phyloP scores from a whole-genome alignment of 1,140 invertebrate genomes.

The Rhagoletis pomonella region DNA sequence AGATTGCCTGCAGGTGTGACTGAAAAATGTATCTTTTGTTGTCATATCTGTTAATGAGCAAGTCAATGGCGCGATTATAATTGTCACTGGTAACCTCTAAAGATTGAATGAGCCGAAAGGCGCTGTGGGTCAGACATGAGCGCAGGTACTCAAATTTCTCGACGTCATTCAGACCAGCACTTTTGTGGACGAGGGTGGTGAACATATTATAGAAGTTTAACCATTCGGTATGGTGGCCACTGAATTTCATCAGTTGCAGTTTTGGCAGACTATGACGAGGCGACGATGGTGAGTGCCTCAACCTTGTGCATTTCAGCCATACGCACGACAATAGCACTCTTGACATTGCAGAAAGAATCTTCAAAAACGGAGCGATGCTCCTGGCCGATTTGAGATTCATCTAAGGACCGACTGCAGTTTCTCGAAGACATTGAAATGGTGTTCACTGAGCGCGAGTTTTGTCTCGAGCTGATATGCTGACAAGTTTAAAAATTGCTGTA shows the following conservation, averaged over 20 bases:
- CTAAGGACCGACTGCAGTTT: no score
- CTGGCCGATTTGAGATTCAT: no score
- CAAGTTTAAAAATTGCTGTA: no score
- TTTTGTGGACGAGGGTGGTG: conserved; percentile 2
- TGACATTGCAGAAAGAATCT: no score
- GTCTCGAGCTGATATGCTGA: no score
- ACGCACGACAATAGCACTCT: background rate
- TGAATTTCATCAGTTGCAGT: conserved; percentile 12
- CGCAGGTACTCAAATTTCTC: conserved; percentile 30
- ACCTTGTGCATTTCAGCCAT: background rate
- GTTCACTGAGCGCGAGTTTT: no score
- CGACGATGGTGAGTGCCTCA: background rate
- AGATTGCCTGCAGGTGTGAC: conserved; percentile 12
- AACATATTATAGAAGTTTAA: no score
- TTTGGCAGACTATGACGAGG: background rate
- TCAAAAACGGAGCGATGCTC: no score
- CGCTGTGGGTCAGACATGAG: background rate
- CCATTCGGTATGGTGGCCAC: background rate
- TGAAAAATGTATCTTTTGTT: conserved; percentile 42
- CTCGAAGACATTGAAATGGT: no score
- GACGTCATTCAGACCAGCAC: background rate
- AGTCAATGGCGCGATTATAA: conserved; percentile 1
- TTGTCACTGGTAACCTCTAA: conserved; percentile 7
- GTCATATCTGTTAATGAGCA: conserved; percentile 22
- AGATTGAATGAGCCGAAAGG: background rate